These are phyloP conservation scores for Athalia rosae DNA, from an alignment of 2,888 invertebrate genomes.

Conservation along the genomic window DNA sequence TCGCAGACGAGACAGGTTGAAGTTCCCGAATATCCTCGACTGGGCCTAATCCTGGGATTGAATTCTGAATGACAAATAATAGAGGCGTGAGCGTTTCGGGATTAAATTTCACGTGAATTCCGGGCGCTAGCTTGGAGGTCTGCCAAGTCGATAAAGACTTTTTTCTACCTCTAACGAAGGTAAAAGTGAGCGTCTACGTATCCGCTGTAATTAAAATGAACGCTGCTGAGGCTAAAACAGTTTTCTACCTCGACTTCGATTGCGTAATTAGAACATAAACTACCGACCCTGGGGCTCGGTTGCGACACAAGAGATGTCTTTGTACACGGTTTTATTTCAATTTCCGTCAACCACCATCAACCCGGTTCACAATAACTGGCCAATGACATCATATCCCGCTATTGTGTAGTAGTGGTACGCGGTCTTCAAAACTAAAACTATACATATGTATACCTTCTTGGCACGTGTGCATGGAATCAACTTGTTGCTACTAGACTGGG, in stretches of 20 bases:
- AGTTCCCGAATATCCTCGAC: no score
- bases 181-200: slow-evolving; percentile 38
- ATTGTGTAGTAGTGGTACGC: neutral
- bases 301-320: slow-evolving; percentile 17
- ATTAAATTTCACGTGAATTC: slow-evolving; percentile 34
- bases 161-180: slow-evolving; percentile 21
- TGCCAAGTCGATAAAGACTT: slow-evolving; percentile 42
- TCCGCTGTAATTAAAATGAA: slow-evolving; percentile 26
- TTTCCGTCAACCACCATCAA: slow-evolving; percentile 27
- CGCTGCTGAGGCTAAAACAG: slow-evolving; percentile 32
- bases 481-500: slow-evolving; percentile 17
- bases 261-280: neutral
- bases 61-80: slow-evolving; percentile 36
- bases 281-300: neutral
- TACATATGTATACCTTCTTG: neutral
- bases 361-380: neutral
- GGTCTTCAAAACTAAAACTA: neutral
- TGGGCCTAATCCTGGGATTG: neutral
- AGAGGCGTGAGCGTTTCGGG: slow-evolving; percentile 34
- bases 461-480: slow-evolving; percentile 21
- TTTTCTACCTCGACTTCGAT: slow-evolving; percentile 7
- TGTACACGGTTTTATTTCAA: slow-evolving; percentile 28
- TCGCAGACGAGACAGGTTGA: no score
- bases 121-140: slow-evolving; percentile 27
- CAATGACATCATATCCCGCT: slow-evolving; percentile 38